Evolutionary conservation across 2,888 invertebrate species (phyloP).

Genomic region (Portevinia maculata): DNA sequence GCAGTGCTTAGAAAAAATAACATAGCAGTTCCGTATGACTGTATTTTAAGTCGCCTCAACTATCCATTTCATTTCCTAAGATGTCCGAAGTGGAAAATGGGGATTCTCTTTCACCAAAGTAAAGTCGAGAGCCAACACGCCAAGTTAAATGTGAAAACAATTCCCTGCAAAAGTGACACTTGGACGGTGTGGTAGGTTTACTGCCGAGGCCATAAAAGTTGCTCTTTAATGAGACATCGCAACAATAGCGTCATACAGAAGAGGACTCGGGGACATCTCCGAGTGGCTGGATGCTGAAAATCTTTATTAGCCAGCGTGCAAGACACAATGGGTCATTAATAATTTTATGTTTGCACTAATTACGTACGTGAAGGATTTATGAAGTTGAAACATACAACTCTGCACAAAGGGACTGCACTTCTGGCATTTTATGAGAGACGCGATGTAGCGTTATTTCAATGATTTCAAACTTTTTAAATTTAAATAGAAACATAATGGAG

Average conservation of each 20-base stretch:
- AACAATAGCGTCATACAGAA: constrained; percentile 11
- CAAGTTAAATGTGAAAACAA: constrained; percentile 59
- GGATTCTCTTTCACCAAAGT: constrained; percentile 34
- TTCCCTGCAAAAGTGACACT: constrained; percentile 56
- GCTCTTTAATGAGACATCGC: constrained; percentile 51
- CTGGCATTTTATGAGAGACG: not conserved
- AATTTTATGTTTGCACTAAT: constrained; percentile 59
- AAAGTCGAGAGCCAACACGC: constrained; percentile 33
- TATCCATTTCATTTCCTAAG: constrained; percentile 40
- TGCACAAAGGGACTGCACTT: constrained; percentile 30
- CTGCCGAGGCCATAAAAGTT: constrained; percentile 41
- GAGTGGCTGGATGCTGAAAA: constrained; percentile 27
- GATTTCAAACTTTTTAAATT: too few relatives aligned
- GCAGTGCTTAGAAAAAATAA: constrained; percentile 16
- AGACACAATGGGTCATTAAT: constrained; percentile 65
- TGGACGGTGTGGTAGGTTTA: constrained; percentile 16
- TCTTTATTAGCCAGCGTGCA: constrained; percentile 31
- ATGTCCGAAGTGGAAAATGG: constrained; percentile 37
- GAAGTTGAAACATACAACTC: constrained; percentile 35
- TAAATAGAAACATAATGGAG: too few relatives aligned
- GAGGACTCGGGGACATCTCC: not conserved
- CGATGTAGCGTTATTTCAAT: too few relatives aligned
- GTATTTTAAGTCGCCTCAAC: constrained; percentile 18
- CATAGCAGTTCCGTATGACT: constrained; percentile 23
- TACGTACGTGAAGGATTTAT: constrained; percentile 51